Percentiles rank a stretch among this genome's conserved stretches.
Evolutionary conservation across 2,797 vertebrate species (phyloP).

Genomic region (Dendrocincla fuliginosa): DNA sequence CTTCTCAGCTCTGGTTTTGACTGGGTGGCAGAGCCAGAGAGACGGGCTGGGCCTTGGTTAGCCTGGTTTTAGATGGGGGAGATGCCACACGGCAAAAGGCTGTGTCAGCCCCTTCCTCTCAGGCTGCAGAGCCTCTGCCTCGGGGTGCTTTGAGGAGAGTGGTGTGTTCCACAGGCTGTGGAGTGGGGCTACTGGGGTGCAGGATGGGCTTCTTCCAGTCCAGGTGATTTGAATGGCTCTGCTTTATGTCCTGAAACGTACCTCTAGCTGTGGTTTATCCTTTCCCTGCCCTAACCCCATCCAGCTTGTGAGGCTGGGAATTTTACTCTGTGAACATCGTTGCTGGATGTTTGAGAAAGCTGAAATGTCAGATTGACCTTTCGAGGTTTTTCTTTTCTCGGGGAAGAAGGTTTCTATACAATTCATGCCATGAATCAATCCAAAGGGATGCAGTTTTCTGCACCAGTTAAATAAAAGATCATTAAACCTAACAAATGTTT

Average conservation of each 20-base stretch:
- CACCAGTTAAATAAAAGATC: conserved; percentile 40
- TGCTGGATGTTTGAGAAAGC: background rate
- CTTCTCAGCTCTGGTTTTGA: background rate
- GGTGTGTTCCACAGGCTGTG: background rate
- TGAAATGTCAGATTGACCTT: conserved; percentile 43
- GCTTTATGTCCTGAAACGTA: background rate
- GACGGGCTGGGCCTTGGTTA: background rate
- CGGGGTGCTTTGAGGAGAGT: background rate
- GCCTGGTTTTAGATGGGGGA: background rate
- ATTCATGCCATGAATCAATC: conserved; percentile 43
- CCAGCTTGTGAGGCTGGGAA: background rate
- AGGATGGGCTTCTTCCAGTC: background rate
- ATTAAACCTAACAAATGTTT: conserved; percentile 50
- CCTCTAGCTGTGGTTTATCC: background rate
- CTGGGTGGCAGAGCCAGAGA: background rate
- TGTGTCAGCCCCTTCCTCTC: background rate
- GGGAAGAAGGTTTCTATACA: conserved; percentile 34
- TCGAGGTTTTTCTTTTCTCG: conserved; percentile 8
- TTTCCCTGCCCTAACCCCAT: background rate
- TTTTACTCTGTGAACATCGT: background rate
- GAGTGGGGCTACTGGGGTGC: background rate
- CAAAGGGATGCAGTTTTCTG: conserved; percentile 16
- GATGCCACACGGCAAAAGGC: background rate
- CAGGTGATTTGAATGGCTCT: background rate
- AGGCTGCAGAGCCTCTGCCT: background rate